These are phyloP conservation scores for Tokudaia muenninki DNA, from an alignment of 2,797 vertebrate genomes.

Conservation along the genomic window DNA sequence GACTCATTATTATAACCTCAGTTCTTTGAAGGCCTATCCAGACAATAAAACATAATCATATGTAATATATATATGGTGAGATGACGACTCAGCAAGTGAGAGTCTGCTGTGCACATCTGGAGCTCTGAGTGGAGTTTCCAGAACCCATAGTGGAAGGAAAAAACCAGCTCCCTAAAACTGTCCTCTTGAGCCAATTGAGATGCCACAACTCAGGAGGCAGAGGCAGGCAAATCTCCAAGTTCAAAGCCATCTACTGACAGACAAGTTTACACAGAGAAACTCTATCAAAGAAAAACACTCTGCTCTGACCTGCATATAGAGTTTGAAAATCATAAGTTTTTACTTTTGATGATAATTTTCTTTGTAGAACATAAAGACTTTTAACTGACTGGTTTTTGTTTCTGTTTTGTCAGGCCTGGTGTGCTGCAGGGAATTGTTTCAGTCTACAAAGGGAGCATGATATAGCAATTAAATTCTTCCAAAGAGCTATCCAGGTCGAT, in stretches of 20 bases:
- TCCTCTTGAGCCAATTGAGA: background rate
- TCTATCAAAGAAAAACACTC: background rate
- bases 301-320: background rate
- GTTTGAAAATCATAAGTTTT: background rate
- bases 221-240: background rate
- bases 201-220: background rate
- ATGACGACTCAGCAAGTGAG: background rate
- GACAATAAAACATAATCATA: background rate
- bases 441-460: conserved; percentile 98
- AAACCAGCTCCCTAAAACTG: background rate
- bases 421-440: conserved; percentile 98
- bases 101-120: background rate
- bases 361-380: background rate
- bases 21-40: background rate
- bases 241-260: background rate
- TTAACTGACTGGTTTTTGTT: conserved; percentile 29
- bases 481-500: conserved; percentile 98
- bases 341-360: background rate
- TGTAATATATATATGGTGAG: background rate
- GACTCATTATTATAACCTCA: background rate
- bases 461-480: conserved; percentile 99
- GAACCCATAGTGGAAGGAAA: background rate
- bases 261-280: background rate
- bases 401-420: conserved; percentile 93
- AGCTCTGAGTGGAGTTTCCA: background rate